Conservation (phyloP, 2,113 vertebrate species). For the Equus przewalskii region DNA sequence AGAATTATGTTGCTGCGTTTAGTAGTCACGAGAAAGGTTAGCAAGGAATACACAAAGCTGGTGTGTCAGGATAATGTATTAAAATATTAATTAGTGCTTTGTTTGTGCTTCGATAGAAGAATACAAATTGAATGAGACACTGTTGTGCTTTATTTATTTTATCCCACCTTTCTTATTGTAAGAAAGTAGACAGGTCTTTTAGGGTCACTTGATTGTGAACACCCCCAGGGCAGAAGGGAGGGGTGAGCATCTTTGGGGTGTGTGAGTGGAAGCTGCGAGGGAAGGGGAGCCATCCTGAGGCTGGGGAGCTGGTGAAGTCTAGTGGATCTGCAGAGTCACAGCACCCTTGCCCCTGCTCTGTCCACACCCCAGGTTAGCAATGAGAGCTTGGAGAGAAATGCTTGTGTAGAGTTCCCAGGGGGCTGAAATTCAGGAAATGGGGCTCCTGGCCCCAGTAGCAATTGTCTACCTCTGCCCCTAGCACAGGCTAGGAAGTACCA, state of each 20-base stretch:
- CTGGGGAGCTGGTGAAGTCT: background rate
- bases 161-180: background rate
- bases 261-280: background rate
- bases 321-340: background rate
- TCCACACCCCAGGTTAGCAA: background rate
- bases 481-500: background rate
- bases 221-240: background rate
- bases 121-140: background rate
- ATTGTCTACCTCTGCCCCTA: background rate
- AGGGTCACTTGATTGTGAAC: background rate
- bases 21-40: background rate
- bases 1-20: background rate
- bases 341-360: background rate
- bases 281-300: background rate
- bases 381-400: background rate
- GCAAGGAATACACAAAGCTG: background rate
- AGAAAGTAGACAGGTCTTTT: background rate
- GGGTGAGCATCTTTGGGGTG: background rate
- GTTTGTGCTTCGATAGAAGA: background rate
- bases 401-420: background rate
- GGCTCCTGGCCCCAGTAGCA: background rate
- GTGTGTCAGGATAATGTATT: background rate
- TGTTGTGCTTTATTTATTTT: background rate
- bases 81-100: background rate
- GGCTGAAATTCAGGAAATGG: background rate